phyloP scores from a whole-genome alignment of 2,113 vertebrate species.

The Notothenia rossii region DNA sequence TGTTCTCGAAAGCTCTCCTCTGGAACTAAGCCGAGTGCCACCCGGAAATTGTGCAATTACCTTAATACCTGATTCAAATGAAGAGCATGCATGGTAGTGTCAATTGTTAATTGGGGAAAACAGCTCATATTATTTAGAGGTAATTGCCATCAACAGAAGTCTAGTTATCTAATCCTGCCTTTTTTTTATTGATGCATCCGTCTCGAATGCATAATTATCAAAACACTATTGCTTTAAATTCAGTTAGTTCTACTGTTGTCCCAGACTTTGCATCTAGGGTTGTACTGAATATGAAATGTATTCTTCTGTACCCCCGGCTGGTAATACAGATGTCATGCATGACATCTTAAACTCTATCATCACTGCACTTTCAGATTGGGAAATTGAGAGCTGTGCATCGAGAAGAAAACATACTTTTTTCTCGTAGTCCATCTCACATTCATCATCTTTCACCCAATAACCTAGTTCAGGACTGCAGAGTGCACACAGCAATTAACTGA shows the following conservation, averaged over 20 bases:
- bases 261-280: not conserved
- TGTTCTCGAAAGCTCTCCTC: slow-evolving; percentile 69
- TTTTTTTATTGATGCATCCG: slow-evolving; percentile 23
- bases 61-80: slow-evolving; percentile 72
- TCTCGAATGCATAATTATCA: slow-evolving; percentile 28
- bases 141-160: slow-evolving; percentile 53
- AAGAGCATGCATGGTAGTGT: slow-evolving; percentile 59
- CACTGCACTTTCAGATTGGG: slow-evolving; percentile 23
- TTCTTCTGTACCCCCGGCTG: slow-evolving; percentile 17
- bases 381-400: slow-evolving; percentile 36
- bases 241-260: not conserved
- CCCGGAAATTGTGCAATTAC: slow-evolving; percentile 79
- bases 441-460: slow-evolving; percentile 67
- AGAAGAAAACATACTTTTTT: slow-evolving; percentile 14
- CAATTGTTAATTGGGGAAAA: slow-evolving; percentile 67
- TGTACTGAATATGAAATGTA: not conserved
- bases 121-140: slow-evolving; percentile 50
- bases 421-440: slow-evolving; percentile 25
- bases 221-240: not conserved
- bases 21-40: slow-evolving; percentile 70
- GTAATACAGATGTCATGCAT: slow-evolving; percentile 37
- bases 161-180: slow-evolving; percentile 51
- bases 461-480: slow-evolving; percentile 50
- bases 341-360: slow-evolving; percentile 54
- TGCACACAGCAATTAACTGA: slow-evolving; percentile 65